Evolutionary conservation across 2,888 invertebrate species (phyloP).

Genomic region (Brenthis ino): DNA sequence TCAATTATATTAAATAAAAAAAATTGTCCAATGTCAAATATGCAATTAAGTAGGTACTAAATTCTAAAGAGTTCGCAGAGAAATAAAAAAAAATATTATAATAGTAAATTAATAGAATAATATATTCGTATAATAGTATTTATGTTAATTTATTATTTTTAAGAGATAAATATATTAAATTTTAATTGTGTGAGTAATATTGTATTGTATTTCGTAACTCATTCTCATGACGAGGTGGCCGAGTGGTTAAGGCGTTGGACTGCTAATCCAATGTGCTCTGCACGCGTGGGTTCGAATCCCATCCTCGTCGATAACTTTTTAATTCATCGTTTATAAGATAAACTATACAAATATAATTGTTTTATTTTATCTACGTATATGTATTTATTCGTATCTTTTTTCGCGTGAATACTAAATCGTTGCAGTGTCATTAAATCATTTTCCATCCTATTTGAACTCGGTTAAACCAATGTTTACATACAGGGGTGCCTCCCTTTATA

Average conservation of each 20-base stretch:
- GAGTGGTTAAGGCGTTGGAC: constrained; percentile 83
- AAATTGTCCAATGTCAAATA: too few relatives aligned
- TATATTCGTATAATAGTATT: too few relatives aligned
- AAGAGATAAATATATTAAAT: background rate
- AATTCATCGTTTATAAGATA: background rate
- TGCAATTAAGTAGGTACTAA: too few relatives aligned
- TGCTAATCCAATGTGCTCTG: constrained; percentile 93
- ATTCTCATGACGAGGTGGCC: constrained; percentile 74
- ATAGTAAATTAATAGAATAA: too few relatives aligned
- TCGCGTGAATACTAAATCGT: constrained; percentile 20
- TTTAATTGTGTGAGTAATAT: constrained; percentile 1
- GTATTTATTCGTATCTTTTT: background rate
- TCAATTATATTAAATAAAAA: too few relatives aligned
- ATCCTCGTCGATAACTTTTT: constrained; percentile 84
- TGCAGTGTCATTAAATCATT: constrained; percentile 46
- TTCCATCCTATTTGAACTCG: constrained; percentile 49
- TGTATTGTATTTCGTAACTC: constrained; percentile 28
- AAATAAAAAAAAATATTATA: too few relatives aligned
- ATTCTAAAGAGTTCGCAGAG: too few relatives aligned
- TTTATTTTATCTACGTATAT: too few relatives aligned
- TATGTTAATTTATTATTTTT: too few relatives aligned
- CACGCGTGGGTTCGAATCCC: constrained; percentile 93
- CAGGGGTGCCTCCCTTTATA: constrained; percentile 21
- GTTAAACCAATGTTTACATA: constrained; percentile 41
- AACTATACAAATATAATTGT: too few relatives aligned